Evolutionary conservation across 1,140 invertebrate genomes (phyloP).

Genomic region (Pseudomyrmex pallidus): DNA sequence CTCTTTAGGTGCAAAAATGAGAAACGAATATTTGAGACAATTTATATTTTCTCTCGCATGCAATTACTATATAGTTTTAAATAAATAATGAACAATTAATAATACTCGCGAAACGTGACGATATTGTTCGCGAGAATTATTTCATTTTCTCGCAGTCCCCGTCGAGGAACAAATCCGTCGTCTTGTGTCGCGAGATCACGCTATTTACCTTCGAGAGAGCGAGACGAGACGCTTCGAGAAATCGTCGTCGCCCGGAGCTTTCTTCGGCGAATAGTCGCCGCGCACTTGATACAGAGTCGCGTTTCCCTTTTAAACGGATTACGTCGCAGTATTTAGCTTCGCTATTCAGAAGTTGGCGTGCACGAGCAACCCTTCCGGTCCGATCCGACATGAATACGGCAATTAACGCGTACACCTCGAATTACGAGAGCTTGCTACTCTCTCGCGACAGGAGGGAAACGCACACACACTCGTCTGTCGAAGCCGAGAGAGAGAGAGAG

Average conservation of each 20-base stretch:
- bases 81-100: conserved; percentile 6
- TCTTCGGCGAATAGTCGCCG: conserved; percentile 65
- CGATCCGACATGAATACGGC: conserved; percentile 79
- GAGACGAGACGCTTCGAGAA: conserved; percentile 2
- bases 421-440: conserved; percentile 71
- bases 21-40: no score
- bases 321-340: conserved; percentile 82
- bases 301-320: conserved; percentile 78
- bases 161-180: neutral
- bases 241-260: conserved; percentile 37
- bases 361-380: conserved; percentile 79
- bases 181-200: neutral
- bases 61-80: neutral
- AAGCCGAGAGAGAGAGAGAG: conserved; percentile 28
- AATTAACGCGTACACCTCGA: conserved; percentile 82
- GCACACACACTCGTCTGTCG: neutral
- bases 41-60: no score
- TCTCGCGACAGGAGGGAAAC: conserved; percentile 40
- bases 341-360: conserved; percentile 81
- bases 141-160: neutral
- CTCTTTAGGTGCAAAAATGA: no score
- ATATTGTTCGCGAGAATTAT: neutral
- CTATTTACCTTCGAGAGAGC: neutral
- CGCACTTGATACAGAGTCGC: conserved; percentile 65
- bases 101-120: neutral